Base-by-base conservation (phyloP, 2,888 invertebrate species). In the Ochlodes sylvanus region DNA sequence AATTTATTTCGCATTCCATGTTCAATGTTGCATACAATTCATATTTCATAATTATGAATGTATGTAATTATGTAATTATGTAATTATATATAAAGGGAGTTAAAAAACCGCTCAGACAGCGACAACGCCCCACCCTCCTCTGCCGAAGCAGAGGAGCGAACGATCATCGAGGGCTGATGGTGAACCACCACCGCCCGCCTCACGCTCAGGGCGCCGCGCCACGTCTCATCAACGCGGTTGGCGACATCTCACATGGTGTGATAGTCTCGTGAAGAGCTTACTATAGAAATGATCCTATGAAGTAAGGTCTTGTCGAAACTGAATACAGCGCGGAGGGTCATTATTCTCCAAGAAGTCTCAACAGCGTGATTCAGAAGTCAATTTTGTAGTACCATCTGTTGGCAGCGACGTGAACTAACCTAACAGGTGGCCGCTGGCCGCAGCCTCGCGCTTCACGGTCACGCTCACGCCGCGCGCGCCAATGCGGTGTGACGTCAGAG, bases 221-320 rank as follows among this genome's bases (percentile, higher is more conserved):
- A 79, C 81, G n/a, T 71, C 76, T 80, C 82, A 56, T 83, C 82
- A 77, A 71, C 77, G 76, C 73, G 81, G 70, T 72, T 76, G 71
- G 71, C 71, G 70, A 56, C 69, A 63, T 76, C 78, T 76, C 77
- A 77, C 75, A 65, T 75, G 71, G 70, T 75, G 78, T 77, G 78
- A 75, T 73, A 70, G 73, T 77, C 76, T 77, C 76, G 76, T 71
- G 78, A 77, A 80, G 79, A 80, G 76, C 80, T 79, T 79, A 77
- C 80, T 79, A 79, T 78, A 79, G 77, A 79, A 79, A 78, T 81
- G 77, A 78, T 78, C 77, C 77, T 75, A 77, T 78, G 74, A 78
- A 77, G 75, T 75, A 76, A 79, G 75, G 75, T 77, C 79, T 78
- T 78, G 56, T 27, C 71, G 65, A 50, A 21, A 21, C 12, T 12